Base-by-base conservation (phyloP, 2,797 vertebrate species). In the Lepidocolaptes lacrymiger region DNA sequence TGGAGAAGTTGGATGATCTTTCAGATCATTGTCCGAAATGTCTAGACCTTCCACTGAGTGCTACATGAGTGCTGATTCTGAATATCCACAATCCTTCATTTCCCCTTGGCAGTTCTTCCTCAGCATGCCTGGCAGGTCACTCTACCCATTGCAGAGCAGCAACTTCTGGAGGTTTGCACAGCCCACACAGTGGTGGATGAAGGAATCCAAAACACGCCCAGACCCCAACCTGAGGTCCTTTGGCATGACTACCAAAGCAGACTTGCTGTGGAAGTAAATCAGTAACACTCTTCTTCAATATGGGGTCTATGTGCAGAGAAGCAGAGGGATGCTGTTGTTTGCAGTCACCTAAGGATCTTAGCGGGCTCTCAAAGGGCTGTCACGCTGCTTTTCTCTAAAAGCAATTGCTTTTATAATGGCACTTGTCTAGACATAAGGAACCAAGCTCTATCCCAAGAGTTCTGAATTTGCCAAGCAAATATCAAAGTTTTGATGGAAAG, bases 391-490 rank as follows among this genome's bases (percentile, higher is more conserved):
- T 94, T 89, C 64, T 71, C 54, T 85, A 83, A 91, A 89, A 87
- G 76, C 75, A 59, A 62, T 81, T 86, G 62, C 54, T 78, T 93
- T 84, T 39, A 86, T 58, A 95, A 78, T 51, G n/a, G 36, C 82
- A 66, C 32, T 62, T 58, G 54, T 56, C 64, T 62, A 49, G 43
- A 22, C 8, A 0, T 3, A 2, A 92, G 71, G 79, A 92, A 75
- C 32, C 61, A 71, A 82, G 71, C 5, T 74, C 54, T 67, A n/a
- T 46, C 68, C 75, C 54, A 83, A 14, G 41, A 83, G 54, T 81
- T 91, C 62, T 88, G 82, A 64, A 48, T 81, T 68, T 91, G 69
- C 41, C 79, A 90, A 76, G 79, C 46, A 96, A 95, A 94, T 88
- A 88, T 62, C 46, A 88, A 66, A 80, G 41, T 64, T 83, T 85